Percentiles rank a stretch among this genome's conserved stretches.
Conservation (phyloP, 2,113 vertebrate species). For the Vombatus ursinus region DNA sequence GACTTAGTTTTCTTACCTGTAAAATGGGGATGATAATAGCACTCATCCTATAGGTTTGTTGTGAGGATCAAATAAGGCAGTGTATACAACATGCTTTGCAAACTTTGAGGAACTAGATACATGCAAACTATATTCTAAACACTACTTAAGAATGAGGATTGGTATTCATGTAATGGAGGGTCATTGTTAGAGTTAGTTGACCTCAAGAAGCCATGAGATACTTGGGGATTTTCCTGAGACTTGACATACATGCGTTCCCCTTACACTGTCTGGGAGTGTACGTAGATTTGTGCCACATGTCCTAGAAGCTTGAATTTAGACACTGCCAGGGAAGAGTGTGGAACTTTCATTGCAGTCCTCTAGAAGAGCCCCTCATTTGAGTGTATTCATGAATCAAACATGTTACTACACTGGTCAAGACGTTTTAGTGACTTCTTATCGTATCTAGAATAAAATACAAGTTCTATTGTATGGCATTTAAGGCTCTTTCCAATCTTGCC, state of each 20-base stretch:
- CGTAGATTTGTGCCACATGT: neutral
- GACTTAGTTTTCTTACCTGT: neutral
- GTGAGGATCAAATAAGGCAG: neutral
- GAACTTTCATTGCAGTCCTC: neutral
- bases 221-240: neutral
- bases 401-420: neutral
- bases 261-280: neutral
- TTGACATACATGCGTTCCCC: too few species aligned
- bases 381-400: neutral
- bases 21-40: neutral
- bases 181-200: neutral
- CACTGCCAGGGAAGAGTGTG: neutral
- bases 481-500: neutral
- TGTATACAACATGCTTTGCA: neutral
- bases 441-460: neutral
- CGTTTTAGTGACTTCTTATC: neutral
- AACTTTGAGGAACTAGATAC: neutral
- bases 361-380: neutral
- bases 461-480: neutral
- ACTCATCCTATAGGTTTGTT: neutral
- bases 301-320: neutral
- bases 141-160: neutral
- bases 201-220: neutral
- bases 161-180: neutral
- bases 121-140: neutral